These are phyloP conservation scores for Rotaria magnacalcarata DNA, from an alignment of 2,888 invertebrate genomes.

Conservation along the genomic window DNA sequence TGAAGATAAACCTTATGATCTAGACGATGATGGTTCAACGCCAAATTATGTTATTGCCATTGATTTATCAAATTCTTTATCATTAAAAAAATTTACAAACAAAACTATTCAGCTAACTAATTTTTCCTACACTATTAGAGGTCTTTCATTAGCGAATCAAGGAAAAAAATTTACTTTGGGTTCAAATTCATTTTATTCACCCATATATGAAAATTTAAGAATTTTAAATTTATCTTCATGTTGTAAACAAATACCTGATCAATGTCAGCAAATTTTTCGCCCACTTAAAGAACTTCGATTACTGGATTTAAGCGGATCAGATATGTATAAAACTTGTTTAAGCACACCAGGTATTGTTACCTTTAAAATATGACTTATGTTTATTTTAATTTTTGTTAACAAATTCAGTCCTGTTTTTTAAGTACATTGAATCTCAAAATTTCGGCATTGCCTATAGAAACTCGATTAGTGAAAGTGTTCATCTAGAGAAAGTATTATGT, in stretches of 20 bases:
- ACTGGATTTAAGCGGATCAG: conserved; percentile 23
- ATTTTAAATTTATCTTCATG: conserved; percentile 13
- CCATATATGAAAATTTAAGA: neutral
- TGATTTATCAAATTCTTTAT: conserved; percentile 4
- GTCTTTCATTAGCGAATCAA: neutral
- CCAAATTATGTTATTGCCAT: neutral
- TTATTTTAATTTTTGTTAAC: too few species aligned
- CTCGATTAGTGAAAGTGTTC: too few species aligned
- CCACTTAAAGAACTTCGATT: neutral
- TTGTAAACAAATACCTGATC: neutral
- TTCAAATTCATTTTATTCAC: neutral
- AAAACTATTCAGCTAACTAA: neutral
- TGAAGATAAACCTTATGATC: neutral
- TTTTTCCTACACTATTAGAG: neutral
- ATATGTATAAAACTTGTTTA: conserved; percentile 28
- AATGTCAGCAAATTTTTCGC: neutral
- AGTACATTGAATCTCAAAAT: too few species aligned
- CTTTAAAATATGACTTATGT: too few species aligned
- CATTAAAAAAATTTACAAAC: neutral
- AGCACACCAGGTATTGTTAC: neutral
- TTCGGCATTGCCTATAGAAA: too few species aligned
- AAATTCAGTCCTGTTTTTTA: too few species aligned
- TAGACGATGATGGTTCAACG: neutral
- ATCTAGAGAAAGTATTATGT: too few species aligned
- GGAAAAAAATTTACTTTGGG: neutral